Percentiles rank a stretch among this genome's conserved stretches.
Evolutionary conservation across 2,888 invertebrate species (phyloP).

Genomic region (Balanococcus diminutus): DNA sequence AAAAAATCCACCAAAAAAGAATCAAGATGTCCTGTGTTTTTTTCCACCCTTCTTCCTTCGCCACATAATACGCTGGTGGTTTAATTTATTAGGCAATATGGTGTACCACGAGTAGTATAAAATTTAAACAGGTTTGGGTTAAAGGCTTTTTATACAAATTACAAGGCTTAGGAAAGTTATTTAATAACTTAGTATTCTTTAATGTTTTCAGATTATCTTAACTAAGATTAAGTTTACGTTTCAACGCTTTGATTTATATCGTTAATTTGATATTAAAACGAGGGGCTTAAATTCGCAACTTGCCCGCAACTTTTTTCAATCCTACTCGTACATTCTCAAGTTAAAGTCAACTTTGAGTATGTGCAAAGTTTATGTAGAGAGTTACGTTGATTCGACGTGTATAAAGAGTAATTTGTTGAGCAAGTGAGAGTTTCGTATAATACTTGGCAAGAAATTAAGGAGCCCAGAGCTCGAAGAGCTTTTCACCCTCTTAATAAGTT

Average conservation of each 20-base stretch:
- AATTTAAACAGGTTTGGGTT: conserved; percentile 25
- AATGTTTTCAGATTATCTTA: conserved; percentile 34
- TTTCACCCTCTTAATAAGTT: too few species aligned
- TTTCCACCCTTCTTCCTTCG: not conserved
- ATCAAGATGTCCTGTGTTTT: not conserved
- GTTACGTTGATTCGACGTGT: not conserved
- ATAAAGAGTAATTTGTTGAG: not conserved
- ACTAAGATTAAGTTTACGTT: conserved; percentile 24
- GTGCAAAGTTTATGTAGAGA: not conserved
- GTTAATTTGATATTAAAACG: not conserved
- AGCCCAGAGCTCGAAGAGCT: too few species aligned
- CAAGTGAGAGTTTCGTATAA: too few species aligned
- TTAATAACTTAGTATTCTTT: conserved; percentile 27
- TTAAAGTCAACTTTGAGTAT: too few species aligned
- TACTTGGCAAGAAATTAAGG: too few species aligned
- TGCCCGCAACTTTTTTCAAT: too few species aligned
- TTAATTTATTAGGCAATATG: conserved; percentile 28
- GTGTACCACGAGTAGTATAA: not conserved
- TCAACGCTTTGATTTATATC: conserved; percentile 24
- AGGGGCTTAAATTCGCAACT: not conserved
- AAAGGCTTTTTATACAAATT: conserved; percentile 1
- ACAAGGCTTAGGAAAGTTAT: not conserved
- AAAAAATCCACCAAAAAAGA: too few species aligned
- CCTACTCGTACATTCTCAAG: too few species aligned
- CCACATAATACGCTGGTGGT: not conserved